These are phyloP conservation scores for Aptenodytes forsteri DNA, from an alignment of 2,113 vertebrate genomes.

Conservation along the genomic window DNA sequence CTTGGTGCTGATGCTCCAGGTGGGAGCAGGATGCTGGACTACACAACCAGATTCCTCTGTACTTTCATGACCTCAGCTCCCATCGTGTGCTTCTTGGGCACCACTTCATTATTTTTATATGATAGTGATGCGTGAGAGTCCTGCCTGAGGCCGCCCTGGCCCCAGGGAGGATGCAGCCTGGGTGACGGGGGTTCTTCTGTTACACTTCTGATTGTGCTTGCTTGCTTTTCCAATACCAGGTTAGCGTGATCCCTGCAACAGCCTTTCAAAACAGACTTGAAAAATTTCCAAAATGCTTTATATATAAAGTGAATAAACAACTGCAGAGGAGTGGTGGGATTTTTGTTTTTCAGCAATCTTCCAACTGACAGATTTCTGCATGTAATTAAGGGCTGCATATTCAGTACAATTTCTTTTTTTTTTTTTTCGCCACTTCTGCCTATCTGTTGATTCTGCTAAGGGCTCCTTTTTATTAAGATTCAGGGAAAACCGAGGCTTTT, in stretches of 20 bases:
- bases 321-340: not conserved
- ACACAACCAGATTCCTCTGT: not conserved
- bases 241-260: not conserved
- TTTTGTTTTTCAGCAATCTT: not conserved
- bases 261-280: not conserved
- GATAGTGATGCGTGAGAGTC: not conserved
- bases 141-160: not conserved
- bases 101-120: accelerated
- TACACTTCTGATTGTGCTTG: not conserved
- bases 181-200: not conserved
- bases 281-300: not conserved
- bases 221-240: not conserved
- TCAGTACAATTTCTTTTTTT: not conserved
- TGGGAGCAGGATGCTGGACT: not conserved
- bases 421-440: not conserved
- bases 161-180: not conserved
- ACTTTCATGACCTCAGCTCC: not conserved
- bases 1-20: not conserved
- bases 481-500: not conserved
- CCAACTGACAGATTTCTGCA: not conserved
- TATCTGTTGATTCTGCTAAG: not conserved
- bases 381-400: not conserved
- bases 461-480: not conserved
- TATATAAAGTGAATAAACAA: not conserved
- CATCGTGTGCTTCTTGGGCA: accelerated